Evolutionary conservation across 2,888 invertebrate species (phyloP), one percentile per base, ranked within the genome.

Genomic region (Sacculina carcini): DNA sequence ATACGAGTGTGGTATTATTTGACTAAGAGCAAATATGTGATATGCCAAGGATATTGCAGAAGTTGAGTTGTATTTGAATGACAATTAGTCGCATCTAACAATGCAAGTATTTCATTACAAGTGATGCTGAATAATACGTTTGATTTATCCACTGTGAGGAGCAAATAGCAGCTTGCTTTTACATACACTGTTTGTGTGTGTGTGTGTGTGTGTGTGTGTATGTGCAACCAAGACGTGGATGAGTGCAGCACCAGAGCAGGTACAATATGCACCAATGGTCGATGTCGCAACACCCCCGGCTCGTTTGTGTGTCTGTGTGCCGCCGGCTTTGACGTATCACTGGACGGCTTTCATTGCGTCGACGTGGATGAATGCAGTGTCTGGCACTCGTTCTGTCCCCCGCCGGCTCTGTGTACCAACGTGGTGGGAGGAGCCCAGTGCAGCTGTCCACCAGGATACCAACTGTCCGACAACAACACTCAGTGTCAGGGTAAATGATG

Each of bases 191-290:
- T 38, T n/a, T 51, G 26, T 28, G 12, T 7, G 5, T n/a, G 12
- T 52, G 14, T 34, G 19, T 51, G 16, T 51, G 24, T 19, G 12
- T 6, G 19, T 51, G 16, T 51, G n/a, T 50, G 24, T 51, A 44
- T 26, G n/a, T 24, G 12, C 12, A 21, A 39, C 56, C 9, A 57
- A 76, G 79, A 80, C 63, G 72, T 83, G 53, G 82, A 85, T 65
- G 85, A 85, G 65, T 85, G 85, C 59, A 74, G 79, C 58, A 76
- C 78, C 62, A 79, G 79, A 70, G 79, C 81, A 47, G 79, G 79
- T 66, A n/a, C n/a, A n/a, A 74, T 84, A 52, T 89, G 89, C 62
- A 74, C 84, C 58, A 85, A 86, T 62, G 83, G 84, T 1, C 71
- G 80, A 49, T 85, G 85, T 61, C 73, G 77, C 58, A 85, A 85